A percentile compares a stretch with the other conserved stretches of the same genome.
Conservation (phyloP, 2,113 vertebrate species). For the Nannospalax galili region DNA sequence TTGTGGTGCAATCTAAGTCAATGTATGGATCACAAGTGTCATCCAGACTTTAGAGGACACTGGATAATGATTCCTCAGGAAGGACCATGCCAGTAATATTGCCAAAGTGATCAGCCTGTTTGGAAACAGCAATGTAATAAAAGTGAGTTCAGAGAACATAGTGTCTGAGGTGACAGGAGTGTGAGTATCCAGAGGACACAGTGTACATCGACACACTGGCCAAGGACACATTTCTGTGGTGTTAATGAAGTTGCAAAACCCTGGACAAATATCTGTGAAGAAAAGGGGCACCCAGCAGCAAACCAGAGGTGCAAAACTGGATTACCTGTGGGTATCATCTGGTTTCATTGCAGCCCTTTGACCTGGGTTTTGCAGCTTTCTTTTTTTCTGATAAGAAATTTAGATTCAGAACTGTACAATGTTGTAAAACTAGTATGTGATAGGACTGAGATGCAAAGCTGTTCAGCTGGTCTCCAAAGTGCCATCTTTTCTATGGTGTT, state of each 20-base stretch:
- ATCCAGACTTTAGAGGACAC: neutral
- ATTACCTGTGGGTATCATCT: rapidly evolving
- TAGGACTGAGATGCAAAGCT: neutral
- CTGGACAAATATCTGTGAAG: no score
- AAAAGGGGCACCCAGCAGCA: neutral
- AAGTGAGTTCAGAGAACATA: neutral
- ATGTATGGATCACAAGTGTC: neutral
- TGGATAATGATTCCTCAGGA: neutral
- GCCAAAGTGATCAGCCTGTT: neutral
- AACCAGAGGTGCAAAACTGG: neutral
- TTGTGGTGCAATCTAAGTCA: neutral
- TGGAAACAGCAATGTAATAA: neutral
- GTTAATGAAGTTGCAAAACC: neutral
- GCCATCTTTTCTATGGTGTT: neutral
- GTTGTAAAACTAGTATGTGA: neutral
- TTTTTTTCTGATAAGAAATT: neutral
- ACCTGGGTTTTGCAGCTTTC: neutral
- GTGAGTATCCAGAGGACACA: neutral
- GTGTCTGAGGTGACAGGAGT: neutral
- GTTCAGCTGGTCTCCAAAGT: neutral
- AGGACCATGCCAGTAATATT: neutral
- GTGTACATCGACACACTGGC: rapidly evolving
- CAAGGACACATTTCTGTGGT: neutral
- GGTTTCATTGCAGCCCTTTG: neutral
- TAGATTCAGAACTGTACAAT: neutral